Evolutionary conservation across 1,140 invertebrate genomes (phyloP).

Genomic region (Platorchestia sp.): DNA sequence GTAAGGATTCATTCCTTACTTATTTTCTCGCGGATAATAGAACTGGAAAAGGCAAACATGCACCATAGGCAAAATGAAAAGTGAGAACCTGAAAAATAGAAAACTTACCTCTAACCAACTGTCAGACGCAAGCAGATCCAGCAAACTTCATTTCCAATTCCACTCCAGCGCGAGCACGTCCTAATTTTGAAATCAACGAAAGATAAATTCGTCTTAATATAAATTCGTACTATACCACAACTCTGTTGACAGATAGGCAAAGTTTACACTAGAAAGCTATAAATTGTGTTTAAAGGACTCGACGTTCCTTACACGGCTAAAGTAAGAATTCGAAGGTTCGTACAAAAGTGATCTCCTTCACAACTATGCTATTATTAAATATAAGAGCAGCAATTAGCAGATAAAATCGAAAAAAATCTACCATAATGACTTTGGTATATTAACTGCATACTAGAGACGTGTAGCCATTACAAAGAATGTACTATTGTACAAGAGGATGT

Average conservation of each 20-base stretch:
- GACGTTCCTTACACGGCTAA: not conserved
- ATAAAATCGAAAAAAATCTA: not conserved
- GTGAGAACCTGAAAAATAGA: not conserved
- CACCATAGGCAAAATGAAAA: not conserved
- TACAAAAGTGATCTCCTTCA: slow-evolving; percentile 13
- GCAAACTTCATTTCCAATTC: not conserved
- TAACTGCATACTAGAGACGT: not conserved
- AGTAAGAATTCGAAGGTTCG: not conserved
- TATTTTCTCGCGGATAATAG: not conserved
- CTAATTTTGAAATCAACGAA: not conserved
- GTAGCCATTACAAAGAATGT: not conserved
- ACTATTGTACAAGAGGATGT: not conserved
- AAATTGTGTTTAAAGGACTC: not conserved
- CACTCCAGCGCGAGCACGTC: not conserved
- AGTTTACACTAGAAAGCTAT: not conserved
- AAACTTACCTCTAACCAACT: not conserved
- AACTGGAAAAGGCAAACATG: not conserved
- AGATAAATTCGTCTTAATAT: not conserved
- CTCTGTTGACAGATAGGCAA: not conserved
- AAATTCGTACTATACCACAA: not conserved
- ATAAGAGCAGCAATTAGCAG: not conserved
- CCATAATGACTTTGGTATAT: slow-evolving; percentile 31
- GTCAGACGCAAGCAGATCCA: not conserved
- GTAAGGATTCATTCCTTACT: not conserved
- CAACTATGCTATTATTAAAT: not conserved